phyloP scores from a whole-genome alignment of 2,113 vertebrate species.

The Alaudala cheleensis region DNA sequence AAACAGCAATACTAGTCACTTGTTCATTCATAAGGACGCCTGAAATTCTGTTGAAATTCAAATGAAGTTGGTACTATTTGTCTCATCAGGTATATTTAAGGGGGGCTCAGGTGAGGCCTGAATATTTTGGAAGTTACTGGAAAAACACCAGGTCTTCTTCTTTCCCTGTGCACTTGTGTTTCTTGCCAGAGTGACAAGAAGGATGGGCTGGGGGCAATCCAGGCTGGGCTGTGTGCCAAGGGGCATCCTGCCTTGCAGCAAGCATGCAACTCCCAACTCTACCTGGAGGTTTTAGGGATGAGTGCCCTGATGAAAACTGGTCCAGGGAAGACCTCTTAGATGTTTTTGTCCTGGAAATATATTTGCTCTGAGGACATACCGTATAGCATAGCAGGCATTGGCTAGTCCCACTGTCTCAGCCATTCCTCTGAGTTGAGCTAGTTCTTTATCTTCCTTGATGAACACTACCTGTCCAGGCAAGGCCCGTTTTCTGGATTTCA shows the following conservation, averaged over 20 bases:
- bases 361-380: constrained; percentile 43
- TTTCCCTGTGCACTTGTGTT: not conserved
- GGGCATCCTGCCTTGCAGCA: not conserved
- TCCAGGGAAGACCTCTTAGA: not conserved
- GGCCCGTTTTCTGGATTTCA: constrained; percentile 12
- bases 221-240: no score
- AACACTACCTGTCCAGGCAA: constrained; percentile 18
- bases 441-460: constrained; percentile 65
- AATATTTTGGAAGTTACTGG: not conserved
- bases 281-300: not conserved
- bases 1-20: constrained; percentile 33
- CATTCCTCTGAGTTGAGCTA: constrained; percentile 60
- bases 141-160: not conserved
- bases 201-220: not conserved
- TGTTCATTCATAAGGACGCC: not conserved
- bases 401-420: constrained; percentile 67
- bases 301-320: not conserved
- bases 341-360: not conserved
- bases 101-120: not conserved
- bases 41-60: not conserved
- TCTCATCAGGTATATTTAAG: not conserved
- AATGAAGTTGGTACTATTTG: not conserved
- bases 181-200: not conserved
- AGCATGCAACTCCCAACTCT: not conserved
- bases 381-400: constrained; percentile 73